Conservation (phyloP, 2,113 vertebrate species). For the Saccopteryx bilineata region DNA sequence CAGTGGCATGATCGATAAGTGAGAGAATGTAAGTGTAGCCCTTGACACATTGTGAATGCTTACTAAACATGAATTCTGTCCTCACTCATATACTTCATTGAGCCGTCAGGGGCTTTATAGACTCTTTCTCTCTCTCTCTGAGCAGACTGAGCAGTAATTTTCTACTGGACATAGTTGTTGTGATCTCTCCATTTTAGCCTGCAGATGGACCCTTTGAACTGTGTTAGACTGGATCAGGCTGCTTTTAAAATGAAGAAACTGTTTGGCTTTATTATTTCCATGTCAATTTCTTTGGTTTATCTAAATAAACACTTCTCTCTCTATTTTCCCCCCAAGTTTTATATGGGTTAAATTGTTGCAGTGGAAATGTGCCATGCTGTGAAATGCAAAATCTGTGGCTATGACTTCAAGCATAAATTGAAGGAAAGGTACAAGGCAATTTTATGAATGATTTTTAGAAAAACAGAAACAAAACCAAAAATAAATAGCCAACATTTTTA, state of each 20-base stretch:
- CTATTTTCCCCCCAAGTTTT: slow-evolving; percentile 12
- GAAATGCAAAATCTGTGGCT: neutral
- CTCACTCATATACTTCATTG: neutral
- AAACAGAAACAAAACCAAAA: slow-evolving; percentile 33
- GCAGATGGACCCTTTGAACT: slow-evolving; percentile 79
- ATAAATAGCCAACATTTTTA: slow-evolving; percentile 10
- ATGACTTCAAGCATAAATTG: slow-evolving; percentile 58
- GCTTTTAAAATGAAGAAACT: slow-evolving; percentile 60
- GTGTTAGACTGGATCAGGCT: neutral
- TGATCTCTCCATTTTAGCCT: slow-evolving; percentile 59
- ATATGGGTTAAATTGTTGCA: slow-evolving; percentile 40
- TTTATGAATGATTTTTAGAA: slow-evolving; percentile 61
- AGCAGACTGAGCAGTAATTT: slow-evolving; percentile 25
- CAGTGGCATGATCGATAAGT: neutral
- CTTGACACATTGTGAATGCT: neutral
- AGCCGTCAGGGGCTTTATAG: neutral
- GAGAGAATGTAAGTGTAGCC: neutral
- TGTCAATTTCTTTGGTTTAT: slow-evolving; percentile 56
- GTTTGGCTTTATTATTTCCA: slow-evolving; percentile 63
- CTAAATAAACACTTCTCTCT: slow-evolving; percentile 68
- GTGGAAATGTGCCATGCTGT: neutral
- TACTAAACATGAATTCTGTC: neutral
- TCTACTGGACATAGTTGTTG: neutral
- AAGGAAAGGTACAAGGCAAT: neutral
- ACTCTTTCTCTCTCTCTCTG: neutral